Conservation (phyloP, 2,797 vertebrate species). For the Distichodus sexfasciatus region DNA sequence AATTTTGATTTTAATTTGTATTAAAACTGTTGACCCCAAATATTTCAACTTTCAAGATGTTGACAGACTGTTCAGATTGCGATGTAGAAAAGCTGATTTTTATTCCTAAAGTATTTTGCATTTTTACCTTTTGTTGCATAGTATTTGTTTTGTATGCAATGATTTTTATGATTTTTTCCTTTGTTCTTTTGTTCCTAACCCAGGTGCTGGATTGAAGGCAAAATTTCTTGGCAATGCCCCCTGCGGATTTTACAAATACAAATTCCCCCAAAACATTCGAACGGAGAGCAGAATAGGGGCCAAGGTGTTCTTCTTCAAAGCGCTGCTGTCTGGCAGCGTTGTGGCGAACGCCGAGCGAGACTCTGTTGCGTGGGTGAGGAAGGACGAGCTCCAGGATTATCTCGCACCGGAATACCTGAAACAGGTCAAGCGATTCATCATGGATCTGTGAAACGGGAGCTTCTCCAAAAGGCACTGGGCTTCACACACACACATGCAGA, state of each 20-base stretch:
- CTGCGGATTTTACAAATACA: constrained; percentile 94
- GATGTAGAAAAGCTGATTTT: too few species aligned
- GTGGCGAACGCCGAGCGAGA: constrained; percentile 47
- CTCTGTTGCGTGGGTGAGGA: constrained; percentile 82
- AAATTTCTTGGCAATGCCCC: constrained; percentile 91
- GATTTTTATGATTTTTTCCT: not conserved
- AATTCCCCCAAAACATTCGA: constrained; percentile 79
- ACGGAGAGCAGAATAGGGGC: constrained; percentile 76
- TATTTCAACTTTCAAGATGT: too few species aligned
- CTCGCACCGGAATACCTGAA: constrained; percentile 83
- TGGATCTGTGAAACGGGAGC: constrained; percentile 68
- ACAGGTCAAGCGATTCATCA: constrained; percentile 81
- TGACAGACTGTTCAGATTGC: too few species aligned
- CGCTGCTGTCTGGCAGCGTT: constrained; percentile 73
- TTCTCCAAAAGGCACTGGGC: not conserved
- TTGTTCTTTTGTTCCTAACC: not conserved
- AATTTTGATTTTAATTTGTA: too few species aligned
- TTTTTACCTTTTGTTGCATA: too few species aligned
- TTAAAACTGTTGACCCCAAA: too few species aligned
- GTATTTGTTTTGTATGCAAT: not conserved
- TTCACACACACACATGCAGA: constrained; percentile 1
- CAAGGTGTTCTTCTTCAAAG: constrained; percentile 98
- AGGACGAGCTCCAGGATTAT: constrained; percentile 84
- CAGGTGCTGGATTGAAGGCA: constrained; percentile 78
- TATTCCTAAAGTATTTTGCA: too few species aligned